Conservation (phyloP, 1,140 invertebrate species). For the Popillia japonica region DNA sequence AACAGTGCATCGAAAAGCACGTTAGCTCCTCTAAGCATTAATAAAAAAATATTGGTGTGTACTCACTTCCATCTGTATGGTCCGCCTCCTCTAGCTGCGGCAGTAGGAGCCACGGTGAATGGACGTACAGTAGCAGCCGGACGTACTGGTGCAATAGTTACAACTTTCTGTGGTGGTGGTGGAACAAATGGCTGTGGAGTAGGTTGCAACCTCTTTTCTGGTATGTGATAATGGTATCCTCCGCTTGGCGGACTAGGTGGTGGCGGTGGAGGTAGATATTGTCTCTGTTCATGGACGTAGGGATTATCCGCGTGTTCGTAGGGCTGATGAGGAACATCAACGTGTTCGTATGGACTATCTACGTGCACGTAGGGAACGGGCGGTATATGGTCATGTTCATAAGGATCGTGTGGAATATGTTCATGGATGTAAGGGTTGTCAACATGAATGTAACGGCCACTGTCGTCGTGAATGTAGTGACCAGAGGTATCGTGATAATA, state of each 20-base stretch:
- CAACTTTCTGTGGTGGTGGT: not conserved
- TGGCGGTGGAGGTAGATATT: not conserved
- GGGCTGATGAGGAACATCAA: slow-evolving; percentile 8
- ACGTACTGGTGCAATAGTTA: too few relatives aligned
- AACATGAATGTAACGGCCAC: slow-evolving; percentile 41
- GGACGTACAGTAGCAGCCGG: too few relatives aligned
- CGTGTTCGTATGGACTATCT: not conserved
- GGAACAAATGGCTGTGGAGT: not conserved
- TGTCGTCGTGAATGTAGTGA: slow-evolving; percentile 41
- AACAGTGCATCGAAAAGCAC: too few relatives aligned
- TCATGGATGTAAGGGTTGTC: slow-evolving; percentile 11
- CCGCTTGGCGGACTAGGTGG: not conserved
- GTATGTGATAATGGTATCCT: not conserved
- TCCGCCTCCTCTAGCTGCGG: not conserved
- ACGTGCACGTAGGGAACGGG: slow-evolving; percentile 5
- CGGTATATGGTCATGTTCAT: not conserved
- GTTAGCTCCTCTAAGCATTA: too few relatives aligned
- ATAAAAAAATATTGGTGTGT: not conserved
- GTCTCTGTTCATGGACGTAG: not conserved
- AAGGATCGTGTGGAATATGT: not conserved
- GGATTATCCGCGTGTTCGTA: not conserved
- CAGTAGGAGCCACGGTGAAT: not conserved
- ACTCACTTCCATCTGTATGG: slow-evolving; percentile 26
- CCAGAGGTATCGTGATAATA: not conserved
- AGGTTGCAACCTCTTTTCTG: not conserved